A percentile compares a stretch with the other conserved stretches of the same genome.
These are phyloP conservation scores for Drosophila emarginata DNA, from an alignment of 2,888 invertebrate species.

Conservation along the genomic window DNA sequence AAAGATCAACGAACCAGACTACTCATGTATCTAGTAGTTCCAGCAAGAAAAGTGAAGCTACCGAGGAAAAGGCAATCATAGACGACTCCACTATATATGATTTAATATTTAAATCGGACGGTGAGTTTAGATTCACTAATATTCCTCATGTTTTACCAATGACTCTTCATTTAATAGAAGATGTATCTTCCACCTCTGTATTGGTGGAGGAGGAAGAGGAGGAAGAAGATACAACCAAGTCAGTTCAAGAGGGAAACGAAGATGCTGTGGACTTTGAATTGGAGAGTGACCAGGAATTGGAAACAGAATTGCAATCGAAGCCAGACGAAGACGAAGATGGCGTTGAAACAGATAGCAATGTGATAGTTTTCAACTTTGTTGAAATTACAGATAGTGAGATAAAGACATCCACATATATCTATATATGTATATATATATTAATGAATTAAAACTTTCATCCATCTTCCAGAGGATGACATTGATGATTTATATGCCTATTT, in stretches of 20 bases:
- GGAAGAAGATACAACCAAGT: background rate
- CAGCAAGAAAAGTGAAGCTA: background rate
- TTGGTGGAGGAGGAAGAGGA: background rate
- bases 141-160: background rate
- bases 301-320: background rate
- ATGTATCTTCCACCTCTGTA: background rate
- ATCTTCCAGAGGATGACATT: constrained; percentile 49
- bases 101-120: background rate
- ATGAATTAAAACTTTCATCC: background rate
- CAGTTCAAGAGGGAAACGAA: background rate
- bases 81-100: background rate
- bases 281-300: background rate
- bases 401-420: too few relatives aligned
- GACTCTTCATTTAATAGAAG: background rate
- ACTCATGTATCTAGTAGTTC: background rate
- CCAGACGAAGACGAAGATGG: background rate
- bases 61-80: background rate
- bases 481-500: constrained; percentile 64
- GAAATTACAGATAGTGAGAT: constrained; percentile 58
- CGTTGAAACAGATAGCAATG: background rate
- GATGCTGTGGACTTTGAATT: background rate
- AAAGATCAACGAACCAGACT: too few relatives aligned
- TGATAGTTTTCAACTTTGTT: constrained; percentile 44
- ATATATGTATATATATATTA: fast-evolving
- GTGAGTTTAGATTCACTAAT: background rate